A percentile compares a stretch with the other conserved stretches of the same genome.
Evolutionary conservation across 2,113 vertebrate genomes (phyloP).

Genomic region (Leptobrachium ailaonicum): DNA sequence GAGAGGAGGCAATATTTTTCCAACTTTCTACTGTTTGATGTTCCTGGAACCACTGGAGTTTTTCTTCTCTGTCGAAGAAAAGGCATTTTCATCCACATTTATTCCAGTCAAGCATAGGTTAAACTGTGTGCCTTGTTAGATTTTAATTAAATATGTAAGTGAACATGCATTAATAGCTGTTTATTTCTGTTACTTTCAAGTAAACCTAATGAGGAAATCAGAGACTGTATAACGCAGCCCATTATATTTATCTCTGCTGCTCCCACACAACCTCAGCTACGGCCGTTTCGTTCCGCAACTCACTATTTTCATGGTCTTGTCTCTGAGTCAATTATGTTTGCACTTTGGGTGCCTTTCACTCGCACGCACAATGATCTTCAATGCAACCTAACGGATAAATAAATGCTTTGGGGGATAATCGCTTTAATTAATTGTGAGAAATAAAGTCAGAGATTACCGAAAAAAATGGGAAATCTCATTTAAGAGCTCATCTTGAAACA

Average conservation of each 20-base stretch:
- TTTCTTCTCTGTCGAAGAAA: no score
- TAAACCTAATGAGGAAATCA: conserved; percentile 35
- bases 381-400: conserved; percentile 8
- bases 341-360: neutral
- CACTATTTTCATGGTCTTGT: conserved; percentile 8
- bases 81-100: no score
- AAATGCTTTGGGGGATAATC: conserved; percentile 15
- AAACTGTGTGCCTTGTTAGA: no score
- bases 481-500: no score
- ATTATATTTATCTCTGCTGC: conserved; percentile 18
- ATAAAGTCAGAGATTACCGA: conserved; percentile 7
- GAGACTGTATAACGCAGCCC: neutral
- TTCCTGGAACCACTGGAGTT: no score
- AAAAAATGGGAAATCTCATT: neutral
- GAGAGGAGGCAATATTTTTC: no score
- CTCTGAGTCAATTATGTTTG: conserved; percentile 13
- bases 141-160: no score
- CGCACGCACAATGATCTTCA: neutral
- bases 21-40: no score
- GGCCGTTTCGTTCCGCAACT: neutral
- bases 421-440: conserved; percentile 10
- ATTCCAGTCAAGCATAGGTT: no score
- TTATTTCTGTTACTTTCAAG: neutral
- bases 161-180: no score
- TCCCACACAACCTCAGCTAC: conserved; percentile 20